Evolutionary conservation across 37 sponge, comb jelly and placozoan genomes (phyloP), one percentile per base, ranked within the genome.

Genomic region (Mnemiopsis leidyi): DNA sequence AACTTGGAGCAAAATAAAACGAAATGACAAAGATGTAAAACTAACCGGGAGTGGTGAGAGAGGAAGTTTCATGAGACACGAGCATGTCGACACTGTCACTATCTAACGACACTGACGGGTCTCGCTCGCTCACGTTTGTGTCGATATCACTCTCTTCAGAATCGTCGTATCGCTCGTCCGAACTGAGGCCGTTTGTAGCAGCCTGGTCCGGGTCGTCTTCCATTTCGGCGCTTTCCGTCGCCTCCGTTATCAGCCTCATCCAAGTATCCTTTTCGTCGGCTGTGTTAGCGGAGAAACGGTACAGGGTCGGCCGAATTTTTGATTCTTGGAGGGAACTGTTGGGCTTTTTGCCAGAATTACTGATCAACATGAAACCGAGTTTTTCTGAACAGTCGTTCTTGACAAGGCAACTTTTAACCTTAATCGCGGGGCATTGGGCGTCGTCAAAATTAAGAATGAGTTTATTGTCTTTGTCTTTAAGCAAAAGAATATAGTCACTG

Each of bases 81-180:
- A 48, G 5, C 61, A 48, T 5, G 13, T 48, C 61, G 9, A 48
- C 61, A 48, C 61, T 35, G 26, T 85, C 90, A 2, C n/a, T 23
- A 40, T 85, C 90, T 28, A 85, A 85, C 36, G 90, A 40, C 3
- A 85, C 61, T 0, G 90, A 85, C 2, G 23, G 32, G n/a, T 85
- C 90, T 25, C 61, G 39, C 30, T 85, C 61, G 61, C 36, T 28
- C 20, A 36, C 26, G 36, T 16, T 36, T 20, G 33, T 32, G 26
- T 85, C 90, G 23, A 40, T 38, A 26, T 85, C 90, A 37, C 90
- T 85, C 32, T 85, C 90, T 61, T 85, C 90, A n/a, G 90, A 85
- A 3, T 85, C 90, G 24, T 85, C 90, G 29, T 23, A 85, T 38
- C 90, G 33, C 79, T 77, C 79, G 79, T 77, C 79, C 7, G 79